Base-by-base conservation (phyloP, 2,113 vertebrate species). In the Pygoscelis antarcticus region DNA sequence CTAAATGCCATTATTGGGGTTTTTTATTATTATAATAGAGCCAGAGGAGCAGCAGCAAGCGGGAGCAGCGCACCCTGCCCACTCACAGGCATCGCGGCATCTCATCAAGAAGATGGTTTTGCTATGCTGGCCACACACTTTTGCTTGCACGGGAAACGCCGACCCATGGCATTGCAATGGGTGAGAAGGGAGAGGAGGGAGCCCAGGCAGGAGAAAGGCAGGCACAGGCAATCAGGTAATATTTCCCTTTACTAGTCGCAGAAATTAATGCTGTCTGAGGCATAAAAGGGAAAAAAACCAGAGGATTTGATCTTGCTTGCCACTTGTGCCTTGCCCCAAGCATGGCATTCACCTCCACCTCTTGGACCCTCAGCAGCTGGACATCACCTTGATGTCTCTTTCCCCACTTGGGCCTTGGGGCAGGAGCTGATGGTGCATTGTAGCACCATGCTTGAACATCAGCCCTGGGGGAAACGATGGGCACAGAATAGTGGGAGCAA, bases 1-100 rank as follows among this genome's bases (percentile, higher is more conserved):
- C 52, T 74, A 77, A 51, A 40, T 81, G 32, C 25, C 5, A 0
- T 75, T 47, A 16, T 19, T 58, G 38, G 1, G 1, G 13, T 49
- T 40, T 76, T 16, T 55, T 21, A 3, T 36, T 62, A 6, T 65
- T 18, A 6, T 21, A 30, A 10, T 8, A 46, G 47, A 78, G 36
- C 29, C 42, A 44, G 44, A 25, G 47, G 30, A 83, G 51, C 25
- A 9, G 78, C 47, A 72, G 76, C 40, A 42, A 40, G 49, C 1
- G 1, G 46, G 79, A 93, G 86, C 49, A 60, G 61, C 20, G 7
- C 55, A 34, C 7, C 16, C 46, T 75, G n/a, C 55, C 66, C 4
- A 0, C 52, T 64, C 2, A 2, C 44, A 25, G 66, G n/a, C 26
- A 11, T 80, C 3, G 1, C 44, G 72, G 54, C 38, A 29, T 42